Evolutionary conservation across 2,888 invertebrate species (phyloP).

Genomic region (Priocnemis perturbator): DNA sequence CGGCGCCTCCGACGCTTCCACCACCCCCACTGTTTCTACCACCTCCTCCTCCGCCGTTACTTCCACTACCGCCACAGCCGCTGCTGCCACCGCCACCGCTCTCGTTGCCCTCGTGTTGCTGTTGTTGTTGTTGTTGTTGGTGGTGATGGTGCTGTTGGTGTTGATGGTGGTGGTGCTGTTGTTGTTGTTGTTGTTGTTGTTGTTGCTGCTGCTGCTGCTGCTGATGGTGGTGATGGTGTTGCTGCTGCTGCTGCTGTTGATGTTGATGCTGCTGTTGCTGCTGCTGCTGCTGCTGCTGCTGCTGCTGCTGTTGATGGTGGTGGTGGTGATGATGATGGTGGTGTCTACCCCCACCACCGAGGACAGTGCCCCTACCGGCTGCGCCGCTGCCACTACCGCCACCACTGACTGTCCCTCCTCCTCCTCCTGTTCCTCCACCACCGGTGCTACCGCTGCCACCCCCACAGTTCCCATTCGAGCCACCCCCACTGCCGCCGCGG

Average conservation of each 20-base stretch:
- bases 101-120: conserved; percentile 51
- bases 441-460: conserved; percentile 55
- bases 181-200: conserved; percentile 58
- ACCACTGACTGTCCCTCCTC: conserved; percentile 60
- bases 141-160: conserved; percentile 60
- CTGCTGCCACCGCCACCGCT: conserved; percentile 56
- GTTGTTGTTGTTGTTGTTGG: conserved; percentile 66
- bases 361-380: conserved; percentile 56
- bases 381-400: conserved; percentile 58
- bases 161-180: conserved; percentile 54
- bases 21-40: conserved; percentile 43
- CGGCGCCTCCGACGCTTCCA: conserved; percentile 46
- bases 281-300: conserved; percentile 67
- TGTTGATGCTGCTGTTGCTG: conserved; percentile 65
- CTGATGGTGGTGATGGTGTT: conserved; percentile 55
- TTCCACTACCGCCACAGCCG: conserved; percentile 21
- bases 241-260: conserved; percentile 38
- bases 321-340: conserved; percentile 64
- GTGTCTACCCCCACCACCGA: conserved; percentile 72
- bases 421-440: conserved; percentile 46
- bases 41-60: conserved; percentile 34
- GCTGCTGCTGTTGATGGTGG: conserved; percentile 64
- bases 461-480: conserved; percentile 67
- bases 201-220: conserved; percentile 26
- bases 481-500: conserved; percentile 66